Percentiles rank a stretch among this genome's conserved stretches.
Conservation (phyloP, 2,113 vertebrate genomes). For the Campylorhamphus procurvoides region DNA sequence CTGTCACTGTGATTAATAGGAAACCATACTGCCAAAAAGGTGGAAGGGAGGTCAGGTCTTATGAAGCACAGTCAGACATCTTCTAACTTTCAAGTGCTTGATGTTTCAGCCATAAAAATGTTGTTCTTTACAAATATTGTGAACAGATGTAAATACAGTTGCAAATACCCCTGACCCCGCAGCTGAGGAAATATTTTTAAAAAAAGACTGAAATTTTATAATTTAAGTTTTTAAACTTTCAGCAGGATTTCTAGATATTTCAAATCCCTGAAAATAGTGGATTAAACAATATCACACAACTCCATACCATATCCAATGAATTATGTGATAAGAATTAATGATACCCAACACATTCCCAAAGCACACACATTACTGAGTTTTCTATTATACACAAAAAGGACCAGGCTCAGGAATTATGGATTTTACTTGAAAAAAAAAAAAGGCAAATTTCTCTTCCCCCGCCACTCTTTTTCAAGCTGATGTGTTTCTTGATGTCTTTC, state of each 20-base stretch:
- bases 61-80: not conserved
- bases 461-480: not conserved
- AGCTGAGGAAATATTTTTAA: not conserved
- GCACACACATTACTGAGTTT: accelerated
- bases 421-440: not conserved
- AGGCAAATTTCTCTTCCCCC: accelerated
- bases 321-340: not conserved
- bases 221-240: not conserved
- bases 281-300: not conserved
- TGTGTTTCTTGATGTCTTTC: not conserved
- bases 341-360: not conserved
- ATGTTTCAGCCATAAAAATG: not conserved
- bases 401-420: not conserved
- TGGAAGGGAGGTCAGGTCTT: not conserved
- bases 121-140: not conserved
- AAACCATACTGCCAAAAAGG: not conserved
- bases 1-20: not conserved
- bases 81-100: not conserved
- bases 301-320: not conserved
- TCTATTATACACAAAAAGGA: not conserved
- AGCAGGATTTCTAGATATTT: not conserved
- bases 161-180: not conserved
- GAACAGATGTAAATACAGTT: not conserved
- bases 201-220: not conserved
- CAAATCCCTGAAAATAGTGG: not conserved